These are phyloP conservation scores for Sternarchorhynchus goeldii DNA, from an alignment of 2,797 vertebrate species.

Conservation along the genomic window DNA sequence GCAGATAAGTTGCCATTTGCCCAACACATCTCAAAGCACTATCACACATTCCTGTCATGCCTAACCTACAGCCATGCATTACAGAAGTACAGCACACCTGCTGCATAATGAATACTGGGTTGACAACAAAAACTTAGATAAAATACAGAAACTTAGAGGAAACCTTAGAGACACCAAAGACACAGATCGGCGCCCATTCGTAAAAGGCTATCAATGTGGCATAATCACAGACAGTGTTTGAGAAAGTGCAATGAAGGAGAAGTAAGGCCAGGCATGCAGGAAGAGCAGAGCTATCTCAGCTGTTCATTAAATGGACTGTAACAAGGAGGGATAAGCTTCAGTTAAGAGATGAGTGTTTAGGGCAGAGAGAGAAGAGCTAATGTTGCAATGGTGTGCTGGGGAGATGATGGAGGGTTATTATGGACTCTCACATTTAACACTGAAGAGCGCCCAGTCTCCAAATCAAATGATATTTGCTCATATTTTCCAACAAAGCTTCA, in stretches of 20 bases:
- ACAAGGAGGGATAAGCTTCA: slow-evolving; percentile 53
- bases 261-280: slow-evolving; percentile 26
- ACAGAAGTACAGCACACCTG: slow-evolving; percentile 21
- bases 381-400: slow-evolving; percentile 53
- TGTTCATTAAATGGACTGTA: slow-evolving; percentile 62
- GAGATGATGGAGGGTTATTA: slow-evolving; percentile 56
- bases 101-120: slow-evolving; percentile 42
- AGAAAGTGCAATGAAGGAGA: slow-evolving; percentile 44
- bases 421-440: slow-evolving; percentile 46
- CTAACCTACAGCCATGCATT: slow-evolving; percentile 19
- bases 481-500: slow-evolving; percentile 28
- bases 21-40: slow-evolving; percentile 10
- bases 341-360: slow-evolving; percentile 55
- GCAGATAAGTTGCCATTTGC: neutral
- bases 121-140: slow-evolving; percentile 28
- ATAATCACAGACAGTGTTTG: slow-evolving; percentile 51
- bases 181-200: slow-evolving; percentile 44
- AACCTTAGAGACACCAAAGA: neutral
- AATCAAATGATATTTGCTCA: slow-evolving; percentile 50
- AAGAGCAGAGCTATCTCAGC: slow-evolving; percentile 50
- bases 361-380: slow-evolving; percentile 47
- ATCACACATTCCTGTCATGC: slow-evolving; percentile 6
- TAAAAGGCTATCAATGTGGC: slow-evolving; percentile 46
- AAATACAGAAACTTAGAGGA: slow-evolving; percentile 24
- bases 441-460: slow-evolving; percentile 43